Evolutionary conservation across 1,140 invertebrate species (phyloP), one percentile per base, ranked within the genome.

Genomic region (Chrysomallon squamiferum): DNA sequence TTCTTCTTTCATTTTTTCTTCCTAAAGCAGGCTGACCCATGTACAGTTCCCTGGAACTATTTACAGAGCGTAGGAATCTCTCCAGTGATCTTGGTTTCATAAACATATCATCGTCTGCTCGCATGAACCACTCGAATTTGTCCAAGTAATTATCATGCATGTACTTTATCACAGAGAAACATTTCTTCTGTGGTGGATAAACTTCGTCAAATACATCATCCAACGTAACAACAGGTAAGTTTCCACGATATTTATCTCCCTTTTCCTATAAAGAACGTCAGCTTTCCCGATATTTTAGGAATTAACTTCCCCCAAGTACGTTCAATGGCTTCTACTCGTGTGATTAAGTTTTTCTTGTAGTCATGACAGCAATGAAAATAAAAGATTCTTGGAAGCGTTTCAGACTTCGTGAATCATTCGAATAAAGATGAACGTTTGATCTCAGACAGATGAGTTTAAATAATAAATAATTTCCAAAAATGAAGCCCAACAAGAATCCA

Each of bases 131-230:
- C 85, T 98, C 94, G 85, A 92, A 98, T 29, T 90, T 88, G 74
- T 96, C 91, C 7, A 87, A 91, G 76, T 91, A 97, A 78, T 97
- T 90, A 77, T 96, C 93, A 86, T 94, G 93, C 93, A 99, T 97
- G 85, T 97, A 95, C 78, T 97, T 91, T 2, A 99, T 87, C 96
- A 98, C 98, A 71, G 95, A 89, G 80, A 98, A 98, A 0, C 95
- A 96, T 84, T 99, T 99, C 86, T 97, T 98, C 81, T 98, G 96
- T 0, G 96, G 96, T 20, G 96, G 96, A 87, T 98, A 98, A 11
- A 91, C 91, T 82, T 97, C 95, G 82, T 96, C 94, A 4, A 22
- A 30, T 0, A 97, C 94, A 4, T 90, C 90, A 9, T 88, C 88
- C n/a, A 96, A 82, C 0, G 90, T 85, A 3, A 97, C 90, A 54